Evolutionary conservation across 35 echinoderm and acorn worm species (phyloP).

Genomic region (Lytechinus variegatus): DNA sequence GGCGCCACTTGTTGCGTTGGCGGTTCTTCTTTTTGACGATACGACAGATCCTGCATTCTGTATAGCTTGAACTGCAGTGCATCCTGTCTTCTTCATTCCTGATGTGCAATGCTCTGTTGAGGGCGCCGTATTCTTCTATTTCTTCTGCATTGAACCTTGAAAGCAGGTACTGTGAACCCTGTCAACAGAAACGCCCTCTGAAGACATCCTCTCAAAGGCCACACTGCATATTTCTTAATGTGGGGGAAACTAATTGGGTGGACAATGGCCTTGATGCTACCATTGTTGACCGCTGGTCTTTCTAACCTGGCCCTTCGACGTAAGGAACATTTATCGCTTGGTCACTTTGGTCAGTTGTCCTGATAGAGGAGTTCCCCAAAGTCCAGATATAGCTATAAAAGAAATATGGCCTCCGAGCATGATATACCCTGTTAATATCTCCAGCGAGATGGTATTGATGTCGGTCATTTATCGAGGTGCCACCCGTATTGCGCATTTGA

Average conservation of each 20-base stretch:
- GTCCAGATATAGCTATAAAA: no score
- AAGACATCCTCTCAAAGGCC: no score
- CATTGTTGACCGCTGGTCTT: not conserved
- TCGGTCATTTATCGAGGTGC: not conserved
- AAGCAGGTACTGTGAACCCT: not conserved
- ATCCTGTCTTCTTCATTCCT: not conserved
- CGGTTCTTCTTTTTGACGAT: not conserved
- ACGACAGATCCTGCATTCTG: not conserved
- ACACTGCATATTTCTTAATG: no score
- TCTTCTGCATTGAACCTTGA: not conserved
- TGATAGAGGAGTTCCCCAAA: no score
- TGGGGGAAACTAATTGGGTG: no score
- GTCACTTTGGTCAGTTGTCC: no score
- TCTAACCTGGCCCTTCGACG: not conserved
- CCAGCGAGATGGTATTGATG: not conserved
- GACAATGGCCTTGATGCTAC: not conserved
- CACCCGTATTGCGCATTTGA: no score
- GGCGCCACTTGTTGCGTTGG: not conserved
- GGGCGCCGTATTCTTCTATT: not conserved
- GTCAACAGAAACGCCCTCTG: not conserved
- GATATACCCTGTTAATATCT: not conserved
- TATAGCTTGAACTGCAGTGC: not conserved
- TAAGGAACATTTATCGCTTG: not conserved
- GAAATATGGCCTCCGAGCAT: no score
- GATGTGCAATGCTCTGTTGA: not conserved